Evolutionary conservation across 2,113 vertebrate genomes (phyloP), one percentile per base, ranked within the genome.

Genomic region (Rhineura floridana): DNA sequence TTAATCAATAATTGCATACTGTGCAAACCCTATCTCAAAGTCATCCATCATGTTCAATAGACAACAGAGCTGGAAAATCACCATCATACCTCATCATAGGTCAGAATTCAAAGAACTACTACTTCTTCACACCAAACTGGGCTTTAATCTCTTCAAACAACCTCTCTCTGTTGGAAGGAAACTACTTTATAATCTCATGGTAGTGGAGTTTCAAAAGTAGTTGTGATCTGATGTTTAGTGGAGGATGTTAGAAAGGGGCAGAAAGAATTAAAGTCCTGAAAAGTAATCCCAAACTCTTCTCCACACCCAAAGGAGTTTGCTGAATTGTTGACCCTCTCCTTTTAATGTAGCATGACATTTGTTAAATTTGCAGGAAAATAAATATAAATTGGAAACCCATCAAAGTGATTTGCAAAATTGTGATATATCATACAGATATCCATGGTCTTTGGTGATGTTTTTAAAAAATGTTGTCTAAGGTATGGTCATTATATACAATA

Each of bases 21-120:
- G 21, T 21, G 1, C 9, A 33, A 42, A 9, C 85, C 82, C 30
- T 30, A 19, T 2, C 50, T 0, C 17, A 77, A 19, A 0, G 9
- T 15, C 17, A 1, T 1, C 30, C 23, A 39, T 44, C 0, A 0
- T 0, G 70, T 78, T 39, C 0, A 0, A 10, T 0, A 5, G 15
- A 46, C 0, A 50, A 5, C 19, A 59, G 23, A 1, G 25, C 0
- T 3, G 7, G 81, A 21, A 19, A 6, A 9, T 79, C 42, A 5
- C 50, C 2, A 1, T 33, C 15, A 5, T 46, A 65, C 3, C 17
- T 0, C 0, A 50, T 0, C 0, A 1, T 44, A 39, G 42, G 4
- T 62, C 21, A 70, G n/a, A 30, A 86, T 52, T 77, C 21, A 52
- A 46, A 67, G 46, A 42, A 70, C 33, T 36, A 25, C 5, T 70